phyloP scores from a whole-genome alignment of 2,888 invertebrate genomes.

The Sminthurinus aureus region DNA sequence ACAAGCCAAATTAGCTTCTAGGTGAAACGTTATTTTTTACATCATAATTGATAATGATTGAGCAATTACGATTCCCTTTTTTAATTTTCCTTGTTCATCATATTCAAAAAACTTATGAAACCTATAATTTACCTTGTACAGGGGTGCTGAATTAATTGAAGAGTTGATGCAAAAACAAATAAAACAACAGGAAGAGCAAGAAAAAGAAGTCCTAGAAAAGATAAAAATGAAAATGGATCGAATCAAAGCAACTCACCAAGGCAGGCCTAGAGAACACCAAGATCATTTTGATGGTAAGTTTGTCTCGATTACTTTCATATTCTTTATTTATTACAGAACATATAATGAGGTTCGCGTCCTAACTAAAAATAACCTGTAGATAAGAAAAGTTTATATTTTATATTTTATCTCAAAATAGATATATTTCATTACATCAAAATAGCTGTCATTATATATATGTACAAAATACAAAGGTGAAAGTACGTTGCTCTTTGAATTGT shows the following conservation, averaged over 20 bases:
- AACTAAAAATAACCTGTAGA: too few species aligned
- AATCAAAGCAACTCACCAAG: slow-evolving; percentile 89
- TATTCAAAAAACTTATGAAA: too few species aligned
- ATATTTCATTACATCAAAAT: too few species aligned
- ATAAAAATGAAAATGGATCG: slow-evolving; percentile 96
- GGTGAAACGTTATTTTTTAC: slow-evolving; percentile 66
- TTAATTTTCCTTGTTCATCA: background rate
- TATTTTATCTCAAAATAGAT: too few species aligned
- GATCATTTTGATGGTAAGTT: slow-evolving; percentile 84
- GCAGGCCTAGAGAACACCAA: slow-evolving; percentile 73
- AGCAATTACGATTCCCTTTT: background rate
- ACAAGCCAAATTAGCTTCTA: slow-evolving; percentile 90
- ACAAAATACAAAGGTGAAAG: too few species aligned
- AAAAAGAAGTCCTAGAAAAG: slow-evolving; percentile 85
- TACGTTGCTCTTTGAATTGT: too few species aligned
- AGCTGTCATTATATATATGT: too few species aligned
- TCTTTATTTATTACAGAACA: background rate
- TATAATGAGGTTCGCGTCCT: too few species aligned
- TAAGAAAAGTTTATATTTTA: too few species aligned
- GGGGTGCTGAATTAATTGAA: slow-evolving; percentile 96
- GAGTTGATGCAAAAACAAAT: slow-evolving; percentile 89
- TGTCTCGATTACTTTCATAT: background rate
- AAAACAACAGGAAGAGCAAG: slow-evolving; percentile 84
- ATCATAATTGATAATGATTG: background rate
- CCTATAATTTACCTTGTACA: slow-evolving; percentile 60